Evolutionary conservation across 2,797 vertebrate genomes (phyloP).

Genomic region (Mormyrops boulengeri): DNA sequence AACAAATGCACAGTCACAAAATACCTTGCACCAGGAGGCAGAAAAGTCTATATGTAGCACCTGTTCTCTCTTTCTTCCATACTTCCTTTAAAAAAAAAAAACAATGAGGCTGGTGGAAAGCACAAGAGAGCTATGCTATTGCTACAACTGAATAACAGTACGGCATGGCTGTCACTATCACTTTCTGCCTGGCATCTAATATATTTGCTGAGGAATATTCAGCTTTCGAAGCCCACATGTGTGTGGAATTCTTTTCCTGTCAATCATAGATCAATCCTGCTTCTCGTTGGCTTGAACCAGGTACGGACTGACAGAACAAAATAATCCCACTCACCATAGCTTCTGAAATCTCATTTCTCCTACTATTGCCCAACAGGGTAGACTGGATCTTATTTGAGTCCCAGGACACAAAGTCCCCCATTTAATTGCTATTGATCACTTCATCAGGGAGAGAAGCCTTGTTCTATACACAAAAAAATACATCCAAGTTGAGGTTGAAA

Average conservation of each 20-base stretch:
- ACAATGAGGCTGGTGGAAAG: constrained; percentile 11
- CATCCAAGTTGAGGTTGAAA: neutral
- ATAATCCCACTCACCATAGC: neutral
- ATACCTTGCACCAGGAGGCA: constrained; percentile 32
- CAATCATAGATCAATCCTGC: neutral
- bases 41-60: constrained; percentile 47
- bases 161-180: neutral
- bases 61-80: constrained; percentile 40
- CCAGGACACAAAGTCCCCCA: neutral
- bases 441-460: neutral
- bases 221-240: neutral
- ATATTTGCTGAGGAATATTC: neutral
- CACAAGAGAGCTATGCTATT: constrained; percentile 35
- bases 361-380: neutral
- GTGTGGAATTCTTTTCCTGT: neutral
- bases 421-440: neutral
- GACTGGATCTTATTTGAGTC: neutral
- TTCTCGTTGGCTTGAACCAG: neutral
- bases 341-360: neutral
- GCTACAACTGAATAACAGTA: constrained; percentile 30
- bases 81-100: constrained; percentile 26
- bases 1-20: constrained; percentile 22
- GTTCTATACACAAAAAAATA: neutral
- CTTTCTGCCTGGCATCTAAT: neutral
- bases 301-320: neutral